Evolutionary conservation across 2,113 vertebrate species (phyloP).

Genomic region (Junco hyemalis): DNA sequence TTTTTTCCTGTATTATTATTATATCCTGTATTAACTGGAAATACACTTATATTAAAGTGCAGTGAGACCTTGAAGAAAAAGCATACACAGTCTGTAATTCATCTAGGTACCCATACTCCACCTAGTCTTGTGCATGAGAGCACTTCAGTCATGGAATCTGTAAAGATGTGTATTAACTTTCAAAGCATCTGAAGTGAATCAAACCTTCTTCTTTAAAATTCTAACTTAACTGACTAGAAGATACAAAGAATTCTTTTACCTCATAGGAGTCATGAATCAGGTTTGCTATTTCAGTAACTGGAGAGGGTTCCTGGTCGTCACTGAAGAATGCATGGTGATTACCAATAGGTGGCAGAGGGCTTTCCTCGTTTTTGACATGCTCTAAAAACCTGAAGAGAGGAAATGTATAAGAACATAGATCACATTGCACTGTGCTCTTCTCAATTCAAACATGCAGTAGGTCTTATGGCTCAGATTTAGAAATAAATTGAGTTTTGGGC

Average conservation of each 20-base stretch:
- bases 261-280: constrained; percentile 89
- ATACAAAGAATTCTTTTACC: constrained; percentile 64
- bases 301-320: constrained; percentile 60
- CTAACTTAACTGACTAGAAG: neutral
- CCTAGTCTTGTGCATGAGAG: neutral
- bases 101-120: neutral
- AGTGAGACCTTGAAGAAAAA: neutral
- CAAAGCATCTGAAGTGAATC: neutral
- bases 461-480: neutral
- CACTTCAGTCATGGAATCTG: neutral
- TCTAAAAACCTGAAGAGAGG: constrained; percentile 87
- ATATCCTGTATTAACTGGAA: neutral
- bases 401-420: neutral
- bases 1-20: too few relatives aligned
- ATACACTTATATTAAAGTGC: neutral
- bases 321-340: constrained; percentile 77
- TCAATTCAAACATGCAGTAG: neutral
- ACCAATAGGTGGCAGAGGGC: constrained; percentile 69
- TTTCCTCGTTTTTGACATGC: constrained; percentile 84
- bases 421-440: neutral
- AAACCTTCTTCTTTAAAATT: neutral
- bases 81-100: neutral
- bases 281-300: constrained; percentile 81
- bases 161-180: neutral
- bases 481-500: neutral